phyloP scores from a whole-genome alignment of 2,797 vertebrate genomes.

The Rhinatrema bivittatum region DNA sequence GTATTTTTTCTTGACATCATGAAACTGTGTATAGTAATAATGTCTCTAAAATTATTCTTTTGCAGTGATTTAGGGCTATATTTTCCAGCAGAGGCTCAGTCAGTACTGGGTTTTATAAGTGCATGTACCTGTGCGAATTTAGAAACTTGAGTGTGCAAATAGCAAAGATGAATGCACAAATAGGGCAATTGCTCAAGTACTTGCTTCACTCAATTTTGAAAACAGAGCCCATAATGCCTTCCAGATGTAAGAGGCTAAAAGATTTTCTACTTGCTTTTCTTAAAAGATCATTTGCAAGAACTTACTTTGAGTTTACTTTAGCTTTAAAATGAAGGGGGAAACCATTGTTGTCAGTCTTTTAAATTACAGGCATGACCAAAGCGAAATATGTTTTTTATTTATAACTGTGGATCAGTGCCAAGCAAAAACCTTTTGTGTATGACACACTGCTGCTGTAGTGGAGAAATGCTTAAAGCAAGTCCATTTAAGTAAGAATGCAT shows the following conservation, averaged over 20 bases:
- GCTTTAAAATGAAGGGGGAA: conserved; percentile 19
- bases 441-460: conserved; percentile 12
- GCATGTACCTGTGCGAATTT: no score
- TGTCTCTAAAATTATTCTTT: no score
- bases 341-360: conserved; percentile 20
- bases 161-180: no score
- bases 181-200: no score
- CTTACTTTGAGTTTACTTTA: conserved; percentile 41
- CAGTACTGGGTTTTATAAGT: no score
- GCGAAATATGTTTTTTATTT: conserved; percentile 41
- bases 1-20: no score
- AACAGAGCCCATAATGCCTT: no score
- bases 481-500: no score
- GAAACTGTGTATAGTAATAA: conserved; percentile 56
- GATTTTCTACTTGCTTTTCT: conserved; percentile 45
- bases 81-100: no score
- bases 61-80: no score
- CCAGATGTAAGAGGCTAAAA: conserved; percentile 43
- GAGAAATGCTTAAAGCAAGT: conserved; percentile 29
- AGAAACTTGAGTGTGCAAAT: no score
- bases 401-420: conserved; percentile 27
- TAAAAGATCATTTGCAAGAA: conserved; percentile 54
- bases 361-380: conserved; percentile 21
- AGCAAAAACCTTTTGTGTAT: conserved; percentile 30
- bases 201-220: no score